Percentiles rank a stretch among this genome's conserved stretches.
Conservation (phyloP, 2,888 invertebrate genomes). For the Drosophila conformis region DNA sequence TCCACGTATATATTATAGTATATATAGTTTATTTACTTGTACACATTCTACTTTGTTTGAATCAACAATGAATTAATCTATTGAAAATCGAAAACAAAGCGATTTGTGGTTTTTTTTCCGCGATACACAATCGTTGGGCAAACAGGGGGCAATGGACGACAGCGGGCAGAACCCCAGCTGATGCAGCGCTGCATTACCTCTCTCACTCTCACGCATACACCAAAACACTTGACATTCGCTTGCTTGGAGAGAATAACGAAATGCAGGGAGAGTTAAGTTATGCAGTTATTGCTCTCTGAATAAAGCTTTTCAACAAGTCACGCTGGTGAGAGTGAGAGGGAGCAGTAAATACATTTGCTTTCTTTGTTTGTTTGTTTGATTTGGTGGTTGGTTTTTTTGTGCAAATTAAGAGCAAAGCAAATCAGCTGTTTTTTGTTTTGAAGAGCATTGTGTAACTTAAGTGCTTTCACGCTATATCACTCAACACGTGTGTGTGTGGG, state of each 20-base stretch:
- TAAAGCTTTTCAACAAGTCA: conserved; percentile 64
- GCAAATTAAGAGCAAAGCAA: conserved; percentile 30
- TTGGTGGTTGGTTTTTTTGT: conserved; percentile 41
- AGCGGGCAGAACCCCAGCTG: conserved; percentile 62
- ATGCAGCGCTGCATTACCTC: conserved; percentile 36
- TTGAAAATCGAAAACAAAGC: conserved; percentile 41
- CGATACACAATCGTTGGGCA: conserved; percentile 17
- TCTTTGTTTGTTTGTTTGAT: conserved; percentile 37
- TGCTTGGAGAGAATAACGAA: conserved; percentile 12
- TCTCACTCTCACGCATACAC: conserved; percentile 15
- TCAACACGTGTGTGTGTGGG: conserved; percentile 6
- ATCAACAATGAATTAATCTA: conserved; percentile 55
- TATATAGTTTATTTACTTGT: background rate
- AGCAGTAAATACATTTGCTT: conserved; percentile 18
- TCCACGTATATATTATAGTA: background rate
- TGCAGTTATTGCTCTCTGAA: conserved; percentile 20
- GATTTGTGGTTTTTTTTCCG: conserved; percentile 28
- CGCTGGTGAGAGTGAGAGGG: conserved; percentile 19
- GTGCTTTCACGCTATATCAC: conserved; percentile 15
- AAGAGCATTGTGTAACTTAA: conserved; percentile 54
- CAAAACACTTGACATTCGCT: conserved; percentile 63
- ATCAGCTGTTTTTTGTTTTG: conserved; percentile 79
- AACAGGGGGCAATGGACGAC: conserved; percentile 66
- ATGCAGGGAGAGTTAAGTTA: conserved; percentile 9
- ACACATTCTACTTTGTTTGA: conserved; percentile 30